These are phyloP conservation scores for Orchesellides sinensis DNA, from an alignment of 2,888 invertebrate genomes.

Conservation along the genomic window DNA sequence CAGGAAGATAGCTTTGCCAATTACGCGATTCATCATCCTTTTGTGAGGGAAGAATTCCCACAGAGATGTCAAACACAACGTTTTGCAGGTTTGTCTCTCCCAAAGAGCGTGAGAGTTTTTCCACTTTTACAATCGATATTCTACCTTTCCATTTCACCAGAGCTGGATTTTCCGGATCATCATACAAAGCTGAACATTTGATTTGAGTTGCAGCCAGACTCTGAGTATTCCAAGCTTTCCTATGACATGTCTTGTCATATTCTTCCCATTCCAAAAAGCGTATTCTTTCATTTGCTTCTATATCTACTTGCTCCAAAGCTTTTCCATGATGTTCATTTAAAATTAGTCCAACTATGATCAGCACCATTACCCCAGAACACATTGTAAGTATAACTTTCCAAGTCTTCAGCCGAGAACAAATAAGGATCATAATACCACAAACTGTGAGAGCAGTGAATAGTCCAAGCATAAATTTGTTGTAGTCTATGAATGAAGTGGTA, in stretches of 20 bases:
- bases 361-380: no score
- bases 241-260: conserved; percentile 70
- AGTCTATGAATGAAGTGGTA: neutral
- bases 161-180: conserved; percentile 2
- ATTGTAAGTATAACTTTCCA: conserved; percentile 50
- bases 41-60: conserved; percentile 43
- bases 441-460: neutral
- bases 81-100: neutral
- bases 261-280: conserved; percentile 69
- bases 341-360: neutral
- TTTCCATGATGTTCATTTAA: neutral
- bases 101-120: conserved; percentile 35
- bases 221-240: conserved; percentile 68
- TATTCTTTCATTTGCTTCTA: neutral
- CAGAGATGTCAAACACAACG: conserved; percentile 63
- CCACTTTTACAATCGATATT: conserved; percentile 59
- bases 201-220: conserved; percentile 70
- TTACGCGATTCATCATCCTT: conserved; percentile 34
- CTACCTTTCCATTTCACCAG: conserved; percentile 70
- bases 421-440: conserved; percentile 2
- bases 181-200: conserved; percentile 66
- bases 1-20: conserved; percentile 64
- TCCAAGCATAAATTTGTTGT: neutral
- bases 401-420: conserved; percentile 28
- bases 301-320: neutral